Evolutionary conservation across 2,888 invertebrate species (phyloP).

Genomic region (Dolichopus griseipennis): DNA sequence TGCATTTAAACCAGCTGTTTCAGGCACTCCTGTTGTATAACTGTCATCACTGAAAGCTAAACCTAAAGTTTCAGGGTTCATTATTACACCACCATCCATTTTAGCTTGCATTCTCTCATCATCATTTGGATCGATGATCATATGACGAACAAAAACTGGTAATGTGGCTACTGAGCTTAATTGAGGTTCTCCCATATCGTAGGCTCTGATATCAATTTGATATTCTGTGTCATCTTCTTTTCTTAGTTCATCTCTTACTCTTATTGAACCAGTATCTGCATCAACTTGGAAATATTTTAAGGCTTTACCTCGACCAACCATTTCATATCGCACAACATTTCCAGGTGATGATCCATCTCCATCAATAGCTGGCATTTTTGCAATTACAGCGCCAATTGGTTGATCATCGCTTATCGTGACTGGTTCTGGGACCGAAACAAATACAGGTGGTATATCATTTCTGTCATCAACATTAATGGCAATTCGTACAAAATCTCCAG

Average conservation of each 20-base stretch:
- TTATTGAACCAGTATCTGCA: slow-evolving; percentile 69
- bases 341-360: slow-evolving; percentile 78
- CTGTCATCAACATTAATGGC: slow-evolving; percentile 57
- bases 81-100: slow-evolving; percentile 32
- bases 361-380: slow-evolving; percentile 70
- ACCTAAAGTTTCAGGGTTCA: slow-evolving; percentile 46
- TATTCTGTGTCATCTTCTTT: slow-evolving; percentile 83
- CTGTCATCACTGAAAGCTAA: slow-evolving; percentile 81
- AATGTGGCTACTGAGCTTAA: slow-evolving; percentile 73
- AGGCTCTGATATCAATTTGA: slow-evolving; percentile 77
- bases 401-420: slow-evolving; percentile 76
- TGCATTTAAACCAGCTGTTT: slow-evolving; percentile 45
- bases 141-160: slow-evolving; percentile 73
- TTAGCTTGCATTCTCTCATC: slow-evolving; percentile 40
- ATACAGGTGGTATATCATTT: slow-evolving; percentile 82
- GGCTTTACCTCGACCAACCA: slow-evolving; percentile 73
- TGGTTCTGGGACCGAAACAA: slow-evolving; percentile 72
- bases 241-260: slow-evolving; percentile 72
- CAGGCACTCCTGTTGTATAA: slow-evolving; percentile 73
- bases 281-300: slow-evolving; percentile 81
- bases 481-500: slow-evolving; percentile 61
- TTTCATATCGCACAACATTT: slow-evolving; percentile 69
- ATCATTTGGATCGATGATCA: slow-evolving; percentile 57
- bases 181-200: slow-evolving; percentile 78
- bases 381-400: slow-evolving; percentile 70